These are phyloP conservation scores for Hedychridium roseum DNA, from an alignment of 2,888 invertebrate genomes.

Conservation along the genomic window DNA sequence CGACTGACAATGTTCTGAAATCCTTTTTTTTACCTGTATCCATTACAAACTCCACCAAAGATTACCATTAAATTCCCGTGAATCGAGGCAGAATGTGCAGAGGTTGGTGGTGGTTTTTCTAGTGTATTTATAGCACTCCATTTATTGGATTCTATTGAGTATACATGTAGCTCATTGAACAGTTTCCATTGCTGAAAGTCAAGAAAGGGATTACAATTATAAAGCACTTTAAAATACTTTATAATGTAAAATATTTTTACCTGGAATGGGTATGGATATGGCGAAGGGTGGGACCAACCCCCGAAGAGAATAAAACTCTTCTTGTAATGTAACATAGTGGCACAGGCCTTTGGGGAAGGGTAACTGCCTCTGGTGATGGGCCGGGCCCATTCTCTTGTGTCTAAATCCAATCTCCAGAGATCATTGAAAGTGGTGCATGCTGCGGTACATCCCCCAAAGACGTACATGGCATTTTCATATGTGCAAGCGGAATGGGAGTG, in stretches of 20 bases:
- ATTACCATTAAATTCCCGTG: constrained; percentile 84
- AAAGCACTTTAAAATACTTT: not conserved
- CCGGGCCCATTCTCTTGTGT: constrained; percentile 83
- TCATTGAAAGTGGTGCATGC: constrained; percentile 96
- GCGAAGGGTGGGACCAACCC: constrained; percentile 93
- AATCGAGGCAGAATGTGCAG: constrained; percentile 92
- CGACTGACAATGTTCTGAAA: too few relatives aligned
- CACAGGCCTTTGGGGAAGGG: constrained; percentile 95
- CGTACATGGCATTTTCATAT: constrained; percentile 86
- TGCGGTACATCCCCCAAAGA: constrained; percentile 96
- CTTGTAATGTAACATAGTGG: constrained; percentile 88
- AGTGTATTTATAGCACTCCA: constrained; percentile 76
- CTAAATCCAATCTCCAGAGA: constrained; percentile 92
- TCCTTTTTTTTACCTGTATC: constrained; percentile 51
- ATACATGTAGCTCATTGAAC: constrained; percentile 92
- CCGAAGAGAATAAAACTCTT: constrained; percentile 89
- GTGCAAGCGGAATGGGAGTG: constrained; percentile 92
- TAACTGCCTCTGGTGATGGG: constrained; percentile 86
- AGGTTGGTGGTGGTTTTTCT: constrained; percentile 79
- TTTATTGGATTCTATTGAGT: constrained; percentile 80
- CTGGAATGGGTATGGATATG: constrained; percentile 84
- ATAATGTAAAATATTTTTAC: constrained; percentile 56
- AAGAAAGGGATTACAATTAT: not conserved
- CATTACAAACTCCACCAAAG: constrained; percentile 72
- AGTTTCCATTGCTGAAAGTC: constrained; percentile 74